These are phyloP conservation scores for Cyprinella venusta DNA, from an alignment of 2,797 vertebrate species.

Conservation along the genomic window DNA sequence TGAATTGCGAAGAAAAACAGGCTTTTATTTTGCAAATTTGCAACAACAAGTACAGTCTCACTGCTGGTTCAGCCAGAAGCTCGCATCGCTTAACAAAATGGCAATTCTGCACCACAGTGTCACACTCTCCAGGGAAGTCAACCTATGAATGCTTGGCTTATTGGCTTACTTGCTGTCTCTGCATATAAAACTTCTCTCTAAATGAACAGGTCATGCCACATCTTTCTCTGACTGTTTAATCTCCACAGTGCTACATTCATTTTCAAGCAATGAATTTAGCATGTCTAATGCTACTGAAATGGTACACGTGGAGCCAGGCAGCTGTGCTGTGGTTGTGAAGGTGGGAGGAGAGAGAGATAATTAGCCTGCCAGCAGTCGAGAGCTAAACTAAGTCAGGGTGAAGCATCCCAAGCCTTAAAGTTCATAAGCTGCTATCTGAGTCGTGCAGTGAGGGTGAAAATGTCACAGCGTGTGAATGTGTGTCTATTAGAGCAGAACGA, in stretches of 20 bases:
- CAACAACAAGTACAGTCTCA: not conserved
- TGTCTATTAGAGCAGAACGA: slow-evolving; percentile 20
- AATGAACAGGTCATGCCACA: slow-evolving; percentile 29
- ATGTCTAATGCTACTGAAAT: not conserved
- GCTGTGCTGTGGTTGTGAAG: not conserved
- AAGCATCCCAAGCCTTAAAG: slow-evolving; percentile 31
- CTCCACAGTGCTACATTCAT: slow-evolving; percentile 2
- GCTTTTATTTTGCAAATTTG: not conserved
- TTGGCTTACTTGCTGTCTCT: slow-evolving; percentile 22
- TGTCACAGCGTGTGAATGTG: not conserved
- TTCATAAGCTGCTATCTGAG: slow-evolving; percentile 17
- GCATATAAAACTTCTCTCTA: slow-evolving; percentile 6
- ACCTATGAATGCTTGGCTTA: not conserved
- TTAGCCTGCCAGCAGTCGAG: slow-evolving; percentile 29
- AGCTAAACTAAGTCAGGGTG: slow-evolving; percentile 30
- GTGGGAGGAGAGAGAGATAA: slow-evolving; percentile 27
- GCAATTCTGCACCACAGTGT: not conserved
- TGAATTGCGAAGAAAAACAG: not conserved
- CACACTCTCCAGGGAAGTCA: slow-evolving; percentile 24
- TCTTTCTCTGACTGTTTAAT: slow-evolving; percentile 18
- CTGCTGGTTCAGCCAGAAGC: slow-evolving; percentile 1
- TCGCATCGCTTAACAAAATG: not conserved
- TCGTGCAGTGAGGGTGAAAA: slow-evolving; percentile 25
- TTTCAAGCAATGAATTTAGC: not conserved
- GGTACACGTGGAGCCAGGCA: not conserved